These are phyloP conservation scores for Agapostemon virescens DNA, from an alignment of 2,888 invertebrate species.

Conservation along the genomic window DNA sequence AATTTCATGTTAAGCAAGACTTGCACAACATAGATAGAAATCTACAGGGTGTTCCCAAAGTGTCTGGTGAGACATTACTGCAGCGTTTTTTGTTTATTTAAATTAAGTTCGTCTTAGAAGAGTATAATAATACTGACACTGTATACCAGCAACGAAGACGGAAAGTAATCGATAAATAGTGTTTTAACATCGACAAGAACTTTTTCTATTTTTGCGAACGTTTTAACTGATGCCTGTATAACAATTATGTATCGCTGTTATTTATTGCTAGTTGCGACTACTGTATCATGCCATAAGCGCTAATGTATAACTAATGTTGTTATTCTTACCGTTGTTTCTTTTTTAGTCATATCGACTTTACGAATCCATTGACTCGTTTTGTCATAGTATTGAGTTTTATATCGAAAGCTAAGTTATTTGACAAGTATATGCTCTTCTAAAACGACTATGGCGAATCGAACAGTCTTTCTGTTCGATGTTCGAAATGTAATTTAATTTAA, in stretches of 20 bases:
- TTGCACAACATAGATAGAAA: background rate
- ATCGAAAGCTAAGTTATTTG: background rate
- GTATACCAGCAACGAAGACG: background rate
- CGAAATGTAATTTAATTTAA: background rate
- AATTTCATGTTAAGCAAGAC: background rate
- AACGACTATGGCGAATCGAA: background rate
- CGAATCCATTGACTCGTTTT: background rate
- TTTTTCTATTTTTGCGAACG: background rate
- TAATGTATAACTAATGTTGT: background rate
- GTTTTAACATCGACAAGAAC: background rate
- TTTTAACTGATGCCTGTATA: background rate
- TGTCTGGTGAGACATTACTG: background rate
- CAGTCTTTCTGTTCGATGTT: background rate
- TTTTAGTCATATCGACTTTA: background rate
- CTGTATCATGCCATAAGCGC: slow-evolving; percentile 6
- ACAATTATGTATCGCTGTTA: background rate
- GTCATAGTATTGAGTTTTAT: background rate
- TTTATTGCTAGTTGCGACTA: slow-evolving; percentile 4
- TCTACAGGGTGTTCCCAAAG: background rate
- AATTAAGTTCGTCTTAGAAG: background rate
- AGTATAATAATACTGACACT: background rate
- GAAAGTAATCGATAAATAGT: background rate
- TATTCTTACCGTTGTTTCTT: background rate
- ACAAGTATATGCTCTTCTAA: background rate
- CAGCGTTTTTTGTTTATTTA: background rate